A percentile compares a stretch with the other conserved stretches of the same genome.
These are phyloP conservation scores for Notospermus geniculatus DNA, from an alignment of 1,140 invertebrate genomes.

Conservation along the genomic window DNA sequence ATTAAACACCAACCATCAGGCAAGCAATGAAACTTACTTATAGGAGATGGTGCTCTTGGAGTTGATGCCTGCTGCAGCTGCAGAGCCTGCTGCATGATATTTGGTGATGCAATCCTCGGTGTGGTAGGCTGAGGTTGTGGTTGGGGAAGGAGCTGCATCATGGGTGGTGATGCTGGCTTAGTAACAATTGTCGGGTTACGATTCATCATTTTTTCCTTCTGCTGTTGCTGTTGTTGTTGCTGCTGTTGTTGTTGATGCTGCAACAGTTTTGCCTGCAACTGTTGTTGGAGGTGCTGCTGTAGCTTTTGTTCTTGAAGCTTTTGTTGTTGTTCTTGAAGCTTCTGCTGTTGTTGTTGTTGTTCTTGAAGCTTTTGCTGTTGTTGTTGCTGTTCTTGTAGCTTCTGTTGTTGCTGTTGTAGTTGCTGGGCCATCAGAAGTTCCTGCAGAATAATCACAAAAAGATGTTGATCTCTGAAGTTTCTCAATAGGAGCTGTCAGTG, in stretches of 20 bases:
- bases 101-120: conserved; percentile 15
- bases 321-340: conserved; percentile 40
- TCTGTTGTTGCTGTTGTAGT: conserved; percentile 32
- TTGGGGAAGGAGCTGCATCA: conserved; percentile 22
- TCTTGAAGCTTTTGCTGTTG: conserved; percentile 14
- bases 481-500: no score
- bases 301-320: conserved; percentile 58
- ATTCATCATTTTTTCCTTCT: conserved; percentile 60
- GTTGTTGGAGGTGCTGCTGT: conserved; percentile 70
- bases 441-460: conserved; percentile 24
- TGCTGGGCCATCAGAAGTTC: conserved; percentile 45
- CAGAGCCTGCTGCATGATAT: conserved; percentile 33
- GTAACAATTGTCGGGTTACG: conserved; percentile 48
- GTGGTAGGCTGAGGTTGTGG: conserved; percentile 20
- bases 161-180: conserved; percentile 46
- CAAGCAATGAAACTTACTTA: conserved; percentile 48
- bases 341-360: conserved; percentile 37
- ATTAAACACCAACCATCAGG: no score
- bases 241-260: conserved; percentile 73
- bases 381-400: conserved; percentile 13
- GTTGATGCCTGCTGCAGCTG: conserved; percentile 44
- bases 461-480: no score
- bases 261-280: conserved; percentile 56
- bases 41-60: conserved; percentile 52
- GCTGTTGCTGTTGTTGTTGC: conserved; percentile 61